Evolutionary conservation across 2,888 invertebrate genomes (phyloP).

Genomic region (Caenorhabditis sinica): DNA sequence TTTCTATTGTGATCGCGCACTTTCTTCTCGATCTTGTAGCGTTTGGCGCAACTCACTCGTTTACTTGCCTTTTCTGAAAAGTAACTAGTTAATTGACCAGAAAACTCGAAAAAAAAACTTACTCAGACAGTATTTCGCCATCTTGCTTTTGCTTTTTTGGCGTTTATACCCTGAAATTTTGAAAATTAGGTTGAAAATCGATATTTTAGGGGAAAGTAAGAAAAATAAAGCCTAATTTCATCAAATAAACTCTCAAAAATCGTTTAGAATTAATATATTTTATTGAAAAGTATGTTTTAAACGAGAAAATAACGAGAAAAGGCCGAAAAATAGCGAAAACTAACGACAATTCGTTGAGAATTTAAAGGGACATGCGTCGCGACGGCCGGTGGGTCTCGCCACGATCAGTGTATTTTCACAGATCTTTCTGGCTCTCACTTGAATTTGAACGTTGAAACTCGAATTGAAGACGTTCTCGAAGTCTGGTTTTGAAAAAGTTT

Average conservation of each 20-base stretch:
- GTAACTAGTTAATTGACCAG: constrained; percentile 7
- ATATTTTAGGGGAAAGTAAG: neutral
- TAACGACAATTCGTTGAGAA: constrained; percentile 16
- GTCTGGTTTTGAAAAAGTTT: neutral
- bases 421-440: constrained; percentile 65
- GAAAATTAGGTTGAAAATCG: constrained; percentile 6
- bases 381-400: constrained; percentile 53
- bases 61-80: constrained; percentile 83
- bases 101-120: constrained; percentile 61
- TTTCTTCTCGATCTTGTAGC: constrained; percentile 83
- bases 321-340: constrained; percentile 18
- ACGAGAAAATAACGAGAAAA: constrained; percentile 6
- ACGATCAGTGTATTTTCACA: constrained; percentile 44
- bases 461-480: neutral
- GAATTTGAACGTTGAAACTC: constrained; percentile 28
- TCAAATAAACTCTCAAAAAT: neutral
- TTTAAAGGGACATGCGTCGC: constrained; percentile 51
- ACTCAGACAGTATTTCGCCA: constrained; percentile 80
- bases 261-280: constrained; percentile 11
- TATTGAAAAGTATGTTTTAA: constrained; percentile 9
- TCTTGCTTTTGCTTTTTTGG: constrained; percentile 36
- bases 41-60: constrained; percentile 79
- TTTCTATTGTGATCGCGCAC: constrained; percentile 83
- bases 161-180: constrained; percentile 40
- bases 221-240: neutral